Base-by-base conservation (phyloP, 2,113 vertebrate species). In the zebrafish (Danio rerio) region DNA sequence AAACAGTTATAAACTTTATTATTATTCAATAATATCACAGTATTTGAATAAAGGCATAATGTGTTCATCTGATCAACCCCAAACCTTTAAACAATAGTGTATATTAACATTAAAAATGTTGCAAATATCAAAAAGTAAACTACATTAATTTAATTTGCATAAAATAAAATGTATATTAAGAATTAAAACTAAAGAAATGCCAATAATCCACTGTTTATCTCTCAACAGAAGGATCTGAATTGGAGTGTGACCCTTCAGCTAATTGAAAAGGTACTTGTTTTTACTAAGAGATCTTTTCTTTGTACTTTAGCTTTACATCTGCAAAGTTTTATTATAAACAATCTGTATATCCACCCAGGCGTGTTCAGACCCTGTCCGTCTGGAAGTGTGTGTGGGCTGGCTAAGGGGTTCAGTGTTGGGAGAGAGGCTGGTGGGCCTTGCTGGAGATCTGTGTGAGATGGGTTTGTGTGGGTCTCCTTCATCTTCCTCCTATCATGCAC, bases 361-460 rank as follows among this genome's bases (percentile, higher is more conserved):
- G 1, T 96, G 95, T 90, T 92, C 90, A 59, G 94, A 94, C 87
- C 74, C 94, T 15, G 81, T 86, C 0, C 93, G 92, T 80, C 90
- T 96, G 82, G 89, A 89, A 40, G 92, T 94, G 84, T 94, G 96
- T 69, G 84, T 81, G 47, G 91, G 91, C 66, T 99, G 98, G 98
- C 91, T 99, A 72, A 98, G 95, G 91, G 98, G 96, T 75, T 92
- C 95, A 0, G 88, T 92, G 0, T 91, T 99, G 75, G 98, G 97
- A 42, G 94, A 96, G 79, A 95, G 89, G 77, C 91, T 99, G 84
- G 92, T 97, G 59, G 86, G 87, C 76, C 86, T 98, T 91, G 92
- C 95, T 45, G 91, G 94, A 81, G 93, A 94, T 82, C 92, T 99
- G 18, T 99, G 97, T 89, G 91, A 89, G 52, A 81, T 92, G 49